Percentiles rank a stretch among this genome's conserved stretches.
Conservation (phyloP, 2,113 vertebrate species). For the Hassar affinis region DNA sequence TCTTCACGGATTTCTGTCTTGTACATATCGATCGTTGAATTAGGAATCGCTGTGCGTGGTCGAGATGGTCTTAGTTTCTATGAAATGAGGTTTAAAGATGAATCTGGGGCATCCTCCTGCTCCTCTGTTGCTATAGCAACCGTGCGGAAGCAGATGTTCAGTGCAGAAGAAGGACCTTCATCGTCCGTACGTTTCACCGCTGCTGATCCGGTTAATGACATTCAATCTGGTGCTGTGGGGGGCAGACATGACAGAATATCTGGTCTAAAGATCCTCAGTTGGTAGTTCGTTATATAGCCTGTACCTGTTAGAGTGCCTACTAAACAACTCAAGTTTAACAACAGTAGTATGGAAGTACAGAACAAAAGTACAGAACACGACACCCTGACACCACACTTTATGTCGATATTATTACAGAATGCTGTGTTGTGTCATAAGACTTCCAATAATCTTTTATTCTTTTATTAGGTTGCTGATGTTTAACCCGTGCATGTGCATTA, state of each 20-base stretch:
- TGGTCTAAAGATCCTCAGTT: no score
- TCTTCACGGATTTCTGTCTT: background rate
- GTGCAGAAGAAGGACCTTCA: conserved; percentile 31
- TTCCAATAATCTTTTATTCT: background rate
- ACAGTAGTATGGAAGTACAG: no score
- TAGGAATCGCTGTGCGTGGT: background rate
- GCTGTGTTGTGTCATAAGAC: background rate
- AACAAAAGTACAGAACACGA: conserved; percentile 2
- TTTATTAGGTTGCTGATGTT: background rate
- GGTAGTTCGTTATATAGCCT: no score
- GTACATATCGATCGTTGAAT: background rate
- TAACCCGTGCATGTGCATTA: background rate
- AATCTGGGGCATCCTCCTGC: conserved; percentile 43
- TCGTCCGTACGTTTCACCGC: background rate
- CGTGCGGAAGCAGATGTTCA: conserved; percentile 54
- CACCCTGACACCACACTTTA: background rate
- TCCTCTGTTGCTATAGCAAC: conserved; percentile 74
- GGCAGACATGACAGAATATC: background rate
- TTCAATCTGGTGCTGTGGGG: background rate
- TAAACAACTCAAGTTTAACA: no score
- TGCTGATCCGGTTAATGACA: background rate
- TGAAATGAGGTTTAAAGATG: background rate
- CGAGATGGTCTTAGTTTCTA: background rate
- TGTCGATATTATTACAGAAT: background rate
- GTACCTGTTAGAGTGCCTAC: no score